These are phyloP conservation scores for Salvelinus sp. DNA, from an alignment of 2,113 vertebrate species.

Conservation along the genomic window DNA sequence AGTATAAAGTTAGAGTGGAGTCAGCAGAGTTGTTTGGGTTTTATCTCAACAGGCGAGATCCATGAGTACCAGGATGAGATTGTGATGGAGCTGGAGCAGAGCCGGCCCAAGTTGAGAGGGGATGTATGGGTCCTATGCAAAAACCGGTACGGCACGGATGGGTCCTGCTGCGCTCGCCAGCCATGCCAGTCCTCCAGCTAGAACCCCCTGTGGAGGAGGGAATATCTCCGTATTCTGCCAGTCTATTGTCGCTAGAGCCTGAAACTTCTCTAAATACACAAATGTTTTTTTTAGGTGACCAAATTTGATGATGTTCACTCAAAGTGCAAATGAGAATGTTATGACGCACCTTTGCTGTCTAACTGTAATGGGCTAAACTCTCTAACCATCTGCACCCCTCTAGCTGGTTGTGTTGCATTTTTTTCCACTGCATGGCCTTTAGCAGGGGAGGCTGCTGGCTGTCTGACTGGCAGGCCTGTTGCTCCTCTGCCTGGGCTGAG, in stretches of 20 bases:
- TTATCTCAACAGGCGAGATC: constrained; percentile 84
- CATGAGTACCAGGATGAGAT: constrained; percentile 91
- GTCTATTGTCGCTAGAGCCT: not conserved
- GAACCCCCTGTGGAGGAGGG: not conserved
- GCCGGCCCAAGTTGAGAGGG: constrained; percentile 84
- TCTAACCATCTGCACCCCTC: not conserved
- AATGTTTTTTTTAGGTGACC: not conserved
- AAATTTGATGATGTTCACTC: not conserved
- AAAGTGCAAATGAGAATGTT: not conserved
- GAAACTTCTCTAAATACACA: not conserved
- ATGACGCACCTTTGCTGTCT: not conserved
- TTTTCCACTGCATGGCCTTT: not conserved
- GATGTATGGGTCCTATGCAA: constrained; percentile 79
- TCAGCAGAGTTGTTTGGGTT: not conserved
- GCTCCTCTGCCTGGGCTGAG: not conserved
- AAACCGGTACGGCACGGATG: constrained; percentile 73
- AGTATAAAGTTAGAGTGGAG: not conserved
- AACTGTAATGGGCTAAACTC: not conserved
- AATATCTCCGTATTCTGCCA: not conserved
- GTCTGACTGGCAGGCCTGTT: not conserved
- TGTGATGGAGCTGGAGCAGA: constrained; percentile 87
- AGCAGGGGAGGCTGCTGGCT: not conserved
- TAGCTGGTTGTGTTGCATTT: not conserved
- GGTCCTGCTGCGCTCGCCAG: not conserved
- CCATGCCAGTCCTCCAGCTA: not conserved